Conservation (phyloP, 2,888 invertebrate genomes). For the Mystacides longicornis region DNA sequence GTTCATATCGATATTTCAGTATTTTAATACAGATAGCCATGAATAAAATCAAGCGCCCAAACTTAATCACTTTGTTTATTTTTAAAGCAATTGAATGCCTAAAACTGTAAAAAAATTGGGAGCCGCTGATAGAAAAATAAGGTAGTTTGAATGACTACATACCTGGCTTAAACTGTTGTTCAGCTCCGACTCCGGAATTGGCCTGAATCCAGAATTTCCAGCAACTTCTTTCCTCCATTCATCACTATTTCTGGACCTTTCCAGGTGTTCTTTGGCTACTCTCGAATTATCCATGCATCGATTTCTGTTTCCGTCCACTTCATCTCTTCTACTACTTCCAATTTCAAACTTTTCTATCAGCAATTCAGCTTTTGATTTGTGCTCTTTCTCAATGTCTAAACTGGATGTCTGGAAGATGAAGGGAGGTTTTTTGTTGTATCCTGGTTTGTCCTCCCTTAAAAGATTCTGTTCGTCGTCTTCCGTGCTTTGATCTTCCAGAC, state of each 20-base stretch:
- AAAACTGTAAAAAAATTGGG: too few relatives aligned
- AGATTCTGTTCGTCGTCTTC: conserved; percentile 47
- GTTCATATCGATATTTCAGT: too few relatives aligned
- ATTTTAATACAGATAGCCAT: too few relatives aligned
- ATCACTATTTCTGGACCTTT: conserved; percentile 5
- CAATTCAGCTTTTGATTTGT: conserved; percentile 27
- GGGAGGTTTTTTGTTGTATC: conserved; percentile 34
- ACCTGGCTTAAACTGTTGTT: conserved; percentile 50
- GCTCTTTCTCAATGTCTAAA: conserved; percentile 12
- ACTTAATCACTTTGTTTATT: background rate
- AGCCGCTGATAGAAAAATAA: too few relatives aligned
- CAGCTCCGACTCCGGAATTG: conserved; percentile 40
- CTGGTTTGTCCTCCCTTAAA: conserved; percentile 37
- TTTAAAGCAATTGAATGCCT: too few relatives aligned
- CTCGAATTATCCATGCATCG: conserved; percentile 6
- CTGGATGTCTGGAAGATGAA: conserved; percentile 10
- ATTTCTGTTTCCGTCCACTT: conserved; percentile 12
- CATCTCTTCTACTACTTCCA: conserved; percentile 14
- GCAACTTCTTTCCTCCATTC: conserved; percentile 7
- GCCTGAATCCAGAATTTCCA: conserved; percentile 28
- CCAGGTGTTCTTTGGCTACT: conserved; percentile 8
- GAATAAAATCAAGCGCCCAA: too few relatives aligned
- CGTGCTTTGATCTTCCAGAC: conserved; percentile 44
- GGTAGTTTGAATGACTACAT: conserved; percentile 24
- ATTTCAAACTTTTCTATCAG: conserved; percentile 21